Conservation (phyloP, 2,113 vertebrate genomes). For the Motacilla tschutschensis region DNA sequence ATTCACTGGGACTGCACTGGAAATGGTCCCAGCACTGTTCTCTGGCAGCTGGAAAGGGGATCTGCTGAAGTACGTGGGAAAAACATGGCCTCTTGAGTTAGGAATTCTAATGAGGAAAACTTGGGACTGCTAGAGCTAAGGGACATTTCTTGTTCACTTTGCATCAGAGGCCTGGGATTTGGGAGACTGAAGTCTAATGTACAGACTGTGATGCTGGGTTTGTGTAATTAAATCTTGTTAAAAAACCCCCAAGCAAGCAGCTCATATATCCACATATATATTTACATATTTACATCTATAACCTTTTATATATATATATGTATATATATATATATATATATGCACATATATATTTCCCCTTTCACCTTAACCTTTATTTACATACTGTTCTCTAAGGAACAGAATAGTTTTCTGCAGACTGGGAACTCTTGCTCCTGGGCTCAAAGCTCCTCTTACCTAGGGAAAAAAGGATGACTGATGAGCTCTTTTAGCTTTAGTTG, state of each 20-base stretch:
- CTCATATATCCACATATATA: not conserved
- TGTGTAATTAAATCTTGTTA: not conserved
- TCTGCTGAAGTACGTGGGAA: not conserved
- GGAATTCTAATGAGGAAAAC: not conserved
- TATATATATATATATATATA: too few relatives aligned
- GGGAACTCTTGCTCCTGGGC: not conserved
- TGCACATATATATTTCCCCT: rapidly evolving
- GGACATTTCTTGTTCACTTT: not conserved
- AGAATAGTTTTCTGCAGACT: not conserved
- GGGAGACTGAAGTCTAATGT: not conserved
- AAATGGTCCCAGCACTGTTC: not conserved
- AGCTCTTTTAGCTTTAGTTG: not conserved
- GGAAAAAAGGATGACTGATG: not conserved
- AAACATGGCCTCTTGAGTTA: not conserved
- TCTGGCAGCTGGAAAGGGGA: not conserved
- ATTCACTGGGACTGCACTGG: not conserved
- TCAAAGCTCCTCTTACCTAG: not conserved
- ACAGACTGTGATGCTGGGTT: not conserved
- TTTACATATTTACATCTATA: not conserved
- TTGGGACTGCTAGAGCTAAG: not conserved
- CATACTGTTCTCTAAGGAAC: not conserved
- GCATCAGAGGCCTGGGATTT: not conserved
- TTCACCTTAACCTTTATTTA: not conserved
- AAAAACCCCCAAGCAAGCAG: not conserved
- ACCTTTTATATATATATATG: too few relatives aligned